Evolutionary conservation across 2,797 vertebrate species (phyloP).

Genomic region (Carcharodon carcharias): DNA sequence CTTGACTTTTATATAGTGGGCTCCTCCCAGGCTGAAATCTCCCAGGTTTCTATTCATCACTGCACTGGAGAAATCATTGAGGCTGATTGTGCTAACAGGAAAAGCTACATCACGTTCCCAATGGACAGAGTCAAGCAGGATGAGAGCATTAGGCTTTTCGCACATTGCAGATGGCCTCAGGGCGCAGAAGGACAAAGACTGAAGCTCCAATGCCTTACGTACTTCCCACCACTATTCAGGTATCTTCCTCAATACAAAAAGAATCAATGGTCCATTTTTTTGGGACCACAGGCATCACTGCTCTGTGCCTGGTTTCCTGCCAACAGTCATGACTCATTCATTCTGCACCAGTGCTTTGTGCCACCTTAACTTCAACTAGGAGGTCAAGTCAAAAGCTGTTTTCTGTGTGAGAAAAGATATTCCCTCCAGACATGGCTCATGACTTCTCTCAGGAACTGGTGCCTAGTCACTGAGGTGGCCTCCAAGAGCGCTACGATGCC

Average conservation of each 20-base stretch:
- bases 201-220: neutral
- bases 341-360: neutral
- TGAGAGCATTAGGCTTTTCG: neutral
- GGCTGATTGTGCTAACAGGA: neutral
- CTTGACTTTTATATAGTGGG: neutral
- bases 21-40: neutral
- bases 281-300: neutral
- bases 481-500: neutral
- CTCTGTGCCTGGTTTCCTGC: neutral
- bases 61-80: neutral
- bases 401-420: neutral
- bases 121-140: neutral
- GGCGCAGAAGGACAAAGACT: neutral
- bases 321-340: neutral
- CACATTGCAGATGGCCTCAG: neutral
- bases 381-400: neutral
- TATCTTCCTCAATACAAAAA: neutral
- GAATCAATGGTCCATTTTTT: neutral
- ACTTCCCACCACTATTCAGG: neutral
- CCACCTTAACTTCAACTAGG: neutral
- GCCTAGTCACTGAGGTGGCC: neutral
- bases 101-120: neutral
- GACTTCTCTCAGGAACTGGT: neutral
- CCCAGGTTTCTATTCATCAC: neutral
- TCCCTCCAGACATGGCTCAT: neutral